Conservation (phyloP, 1,140 invertebrate species). For the Archegozetes longisetosus region DNA sequence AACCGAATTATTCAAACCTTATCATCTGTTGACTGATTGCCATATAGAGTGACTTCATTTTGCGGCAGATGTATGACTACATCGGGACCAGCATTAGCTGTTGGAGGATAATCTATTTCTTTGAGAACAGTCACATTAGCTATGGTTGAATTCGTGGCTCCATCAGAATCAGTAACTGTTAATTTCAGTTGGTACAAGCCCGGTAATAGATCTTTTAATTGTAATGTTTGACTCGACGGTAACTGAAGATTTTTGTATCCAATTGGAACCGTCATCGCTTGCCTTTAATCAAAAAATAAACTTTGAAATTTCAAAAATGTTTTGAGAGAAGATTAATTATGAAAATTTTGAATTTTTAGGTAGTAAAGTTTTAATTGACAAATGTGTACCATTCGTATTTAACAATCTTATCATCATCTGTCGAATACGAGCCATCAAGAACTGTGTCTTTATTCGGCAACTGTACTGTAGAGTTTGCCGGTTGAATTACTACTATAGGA, state of each 20-base stretch:
- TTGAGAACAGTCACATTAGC: slow-evolving; percentile 80
- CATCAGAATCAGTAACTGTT: slow-evolving; percentile 80
- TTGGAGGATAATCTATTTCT: slow-evolving; percentile 82
- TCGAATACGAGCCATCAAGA: slow-evolving; percentile 57
- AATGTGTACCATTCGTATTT: slow-evolving; percentile 52
- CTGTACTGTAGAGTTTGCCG: slow-evolving; percentile 63
- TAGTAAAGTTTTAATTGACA: too few relatives aligned
- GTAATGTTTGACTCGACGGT: slow-evolving; percentile 60
- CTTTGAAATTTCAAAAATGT: too few relatives aligned
- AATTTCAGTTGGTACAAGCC: slow-evolving; percentile 87
- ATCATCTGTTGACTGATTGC: slow-evolving; percentile 78
- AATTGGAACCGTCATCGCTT: slow-evolving; percentile 66
- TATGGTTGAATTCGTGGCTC: slow-evolving; percentile 61
- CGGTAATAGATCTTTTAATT: slow-evolving; percentile 58
- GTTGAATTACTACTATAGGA: slow-evolving; percentile 68
- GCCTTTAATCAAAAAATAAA: slow-evolving; percentile 27
- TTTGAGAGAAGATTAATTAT: neutral
- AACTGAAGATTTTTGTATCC: slow-evolving; percentile 57
- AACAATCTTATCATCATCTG: slow-evolving; percentile 62
- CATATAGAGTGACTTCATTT: slow-evolving; percentile 72
- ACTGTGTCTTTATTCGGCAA: slow-evolving; percentile 74
- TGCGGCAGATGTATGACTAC: slow-evolving; percentile 70
- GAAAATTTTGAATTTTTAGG: neutral
- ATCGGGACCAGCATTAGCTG: slow-evolving; percentile 79
- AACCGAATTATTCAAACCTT: too few relatives aligned